A percentile compares a stretch with the other conserved stretches of the same genome.
Conservation (phyloP, 2,113 vertebrate species). For the Chrysochloris asiatica region DNA sequence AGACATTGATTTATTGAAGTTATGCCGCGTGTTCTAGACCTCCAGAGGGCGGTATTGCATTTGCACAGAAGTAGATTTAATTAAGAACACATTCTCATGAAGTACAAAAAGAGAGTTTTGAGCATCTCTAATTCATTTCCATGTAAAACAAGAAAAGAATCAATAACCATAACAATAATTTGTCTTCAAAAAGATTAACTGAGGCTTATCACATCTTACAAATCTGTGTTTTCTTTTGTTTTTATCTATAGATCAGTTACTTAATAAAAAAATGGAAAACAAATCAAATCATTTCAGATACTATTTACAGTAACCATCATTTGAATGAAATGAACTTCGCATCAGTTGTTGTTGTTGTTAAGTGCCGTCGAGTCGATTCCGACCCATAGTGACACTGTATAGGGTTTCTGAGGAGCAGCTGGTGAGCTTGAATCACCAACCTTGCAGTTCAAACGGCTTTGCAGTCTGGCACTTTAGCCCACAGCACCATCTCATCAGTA, state of each 20-base stretch:
- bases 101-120: conserved; percentile 63
- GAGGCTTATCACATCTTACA: conserved; percentile 30
- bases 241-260: conserved; percentile 30
- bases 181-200: conserved; percentile 54
- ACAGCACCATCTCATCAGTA: no score
- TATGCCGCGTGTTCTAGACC: conserved; percentile 67
- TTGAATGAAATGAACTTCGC: conserved; percentile 39
- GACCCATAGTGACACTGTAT: no score
- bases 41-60: conserved; percentile 85
- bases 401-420: no score
- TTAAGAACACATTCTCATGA: conserved; percentile 48
- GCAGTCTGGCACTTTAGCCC: no score
- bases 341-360: no score
- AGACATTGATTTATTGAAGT: conserved; percentile 72
- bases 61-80: conserved; percentile 76
- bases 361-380: no score
- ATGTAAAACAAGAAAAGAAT: conserved; percentile 55
- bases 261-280: conserved; percentile 13
- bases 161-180: conserved; percentile 60
- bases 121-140: conserved; percentile 64
- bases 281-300: not conserved
- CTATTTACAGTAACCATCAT: conserved; percentile 35
- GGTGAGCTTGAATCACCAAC: no score
- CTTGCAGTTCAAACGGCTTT: no score
- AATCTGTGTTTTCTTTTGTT: not conserved